Base-by-base conservation (phyloP, 2,113 vertebrate species). In the Ramphastos sulfuratus region DNA sequence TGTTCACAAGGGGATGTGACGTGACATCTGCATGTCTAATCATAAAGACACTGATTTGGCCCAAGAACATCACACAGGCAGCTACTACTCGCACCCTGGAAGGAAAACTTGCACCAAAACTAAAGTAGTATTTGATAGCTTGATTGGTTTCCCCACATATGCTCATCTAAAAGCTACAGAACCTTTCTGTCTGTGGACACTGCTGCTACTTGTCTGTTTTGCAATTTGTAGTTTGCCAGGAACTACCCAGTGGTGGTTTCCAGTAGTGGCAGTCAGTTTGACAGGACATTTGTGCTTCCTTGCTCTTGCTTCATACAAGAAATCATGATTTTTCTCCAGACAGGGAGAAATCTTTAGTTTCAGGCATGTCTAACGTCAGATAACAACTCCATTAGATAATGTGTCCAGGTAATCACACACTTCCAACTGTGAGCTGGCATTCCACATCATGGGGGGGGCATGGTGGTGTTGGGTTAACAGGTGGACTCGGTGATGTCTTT, bases 321-420 rank as follows among this genome's bases (percentile, higher is more conserved):
- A 56, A 46, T 31, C 30, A 20, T 2, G 10, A 3, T 31, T 65
- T 48, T 48, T 4, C 6, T 4, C 27, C 52, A 42, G 11, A 52
- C 1, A 28, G 13, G 5, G 20, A 52, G 35, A 76, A 58, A 70
- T 35, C 35, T 48, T 27, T 3, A 48, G 15, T 7, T 76, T 39
- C 42, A 44, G 15, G 20, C 3, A 6, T 5, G 12, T 10, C 50
- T 58, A 27, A 46, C 15, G 2, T 15, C 23, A 54, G 72, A 2
- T 4, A 60, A 10, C 12, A 39, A 39, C 7, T n/a, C 39, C 7
- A 2, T n/a, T 50, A 63, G 56, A 12, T 27, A 15, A 31, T 7
- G 15, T 0, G 5, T 37, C 12, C 10, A 3, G 46, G 6, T 12
- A 18, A 35, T n/a, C 60, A 5, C 3, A 15, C 15, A 8, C 30